Base-by-base conservation (phyloP, 2,888 invertebrate genomes). In the Asteroscopus sphinx region DNA sequence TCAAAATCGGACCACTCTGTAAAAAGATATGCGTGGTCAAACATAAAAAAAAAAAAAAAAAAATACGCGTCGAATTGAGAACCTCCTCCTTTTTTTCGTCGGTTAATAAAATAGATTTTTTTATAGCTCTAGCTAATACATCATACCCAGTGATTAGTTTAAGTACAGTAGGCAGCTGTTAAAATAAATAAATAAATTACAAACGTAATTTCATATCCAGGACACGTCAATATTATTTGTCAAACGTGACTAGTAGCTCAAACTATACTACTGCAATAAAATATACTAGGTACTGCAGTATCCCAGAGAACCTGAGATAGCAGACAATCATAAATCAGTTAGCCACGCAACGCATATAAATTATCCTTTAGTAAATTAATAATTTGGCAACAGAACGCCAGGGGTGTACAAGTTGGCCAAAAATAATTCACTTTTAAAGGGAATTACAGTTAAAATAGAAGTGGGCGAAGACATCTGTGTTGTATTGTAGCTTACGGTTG, bases 391-490 rank as follows among this genome's bases (percentile, higher is more conserved):
- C 51, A 65, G 28, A 36, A 47, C 30, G 51, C 71, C 46, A 33
- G 37, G 26, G 39, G 40, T 47, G 52, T 61, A 60, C 32, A 59
- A 42, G 13, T 53, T 68, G 36, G 49, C 47, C 54, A 67, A 52
- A 73, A 75, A 77, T 70, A 68, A 61, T 57, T 60, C 54, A 47
- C 47, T 64, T 64, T 69, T 55, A 55, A 65, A 66, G 49, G 53
- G 64, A 63, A 64, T 73, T 64, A 51, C 57, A 67, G 46, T 58
- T 42, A 51, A 68, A 64, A 68, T 62, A 64, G 67, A 9, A 56
- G 44, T 60, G 59, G 40, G 55, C 61, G 69, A 60, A 58, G 68
- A 61, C 56, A 46, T 56, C 59, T 66, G 68, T 65, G 49, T 53
- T 55, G 51, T 58, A 58, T 53, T 55, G 51, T 58, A 58, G 52